Conservation (phyloP, 30 jellyfish, hydroid and myxozoan genomes). For the Sanderia malayensis region DNA sequence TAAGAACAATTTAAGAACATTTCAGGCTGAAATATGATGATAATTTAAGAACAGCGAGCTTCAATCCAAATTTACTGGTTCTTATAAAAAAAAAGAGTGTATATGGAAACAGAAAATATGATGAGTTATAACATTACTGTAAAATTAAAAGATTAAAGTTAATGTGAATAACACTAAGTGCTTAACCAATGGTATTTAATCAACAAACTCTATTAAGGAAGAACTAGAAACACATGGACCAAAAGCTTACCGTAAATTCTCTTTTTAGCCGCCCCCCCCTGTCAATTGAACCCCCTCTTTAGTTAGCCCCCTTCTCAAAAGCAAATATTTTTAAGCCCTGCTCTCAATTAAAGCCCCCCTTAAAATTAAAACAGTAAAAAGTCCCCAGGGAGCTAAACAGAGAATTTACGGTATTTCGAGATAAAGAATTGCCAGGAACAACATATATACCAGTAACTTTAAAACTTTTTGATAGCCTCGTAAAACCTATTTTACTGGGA, state of each 20-base stretch:
- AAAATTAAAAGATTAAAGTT: neutral
- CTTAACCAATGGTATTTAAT: neutral
- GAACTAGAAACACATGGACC: neutral
- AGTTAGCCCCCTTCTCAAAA: neutral
- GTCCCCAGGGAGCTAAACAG: slow-evolving; percentile 3
- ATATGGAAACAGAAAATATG: neutral
- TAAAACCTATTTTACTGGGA: neutral
- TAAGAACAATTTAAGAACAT: too few species aligned
- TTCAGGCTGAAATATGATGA: too few species aligned
- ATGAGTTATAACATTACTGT: neutral
- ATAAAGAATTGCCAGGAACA: neutral
- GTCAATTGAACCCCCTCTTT: neutral
- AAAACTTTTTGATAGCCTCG: neutral
- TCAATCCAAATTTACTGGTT: too few species aligned
- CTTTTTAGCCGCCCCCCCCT: neutral
- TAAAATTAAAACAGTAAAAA: too few species aligned
- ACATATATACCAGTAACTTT: neutral
- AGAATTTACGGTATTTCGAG: neutral
- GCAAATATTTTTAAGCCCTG: neutral
- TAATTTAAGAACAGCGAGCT: too few species aligned
- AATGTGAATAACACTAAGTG: neutral
- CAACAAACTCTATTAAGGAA: neutral
- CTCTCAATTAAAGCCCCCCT: neutral
- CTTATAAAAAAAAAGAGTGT: too few species aligned
- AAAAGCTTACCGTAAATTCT: neutral